Evolutionary conservation across 2,113 vertebrate species (phyloP).

Genomic region (Gobiocypris rarus): DNA sequence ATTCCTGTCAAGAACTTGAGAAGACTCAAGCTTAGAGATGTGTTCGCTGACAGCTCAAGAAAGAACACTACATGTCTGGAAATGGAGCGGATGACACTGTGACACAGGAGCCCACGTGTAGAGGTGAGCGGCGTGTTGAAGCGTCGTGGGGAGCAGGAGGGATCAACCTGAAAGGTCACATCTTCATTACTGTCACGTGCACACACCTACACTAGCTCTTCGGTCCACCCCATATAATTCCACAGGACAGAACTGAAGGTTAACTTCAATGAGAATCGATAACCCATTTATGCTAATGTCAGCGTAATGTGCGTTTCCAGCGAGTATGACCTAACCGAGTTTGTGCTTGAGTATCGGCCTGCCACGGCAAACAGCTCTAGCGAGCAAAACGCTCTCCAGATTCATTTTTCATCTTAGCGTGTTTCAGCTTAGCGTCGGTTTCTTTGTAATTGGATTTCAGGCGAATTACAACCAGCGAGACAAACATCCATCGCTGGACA

Average conservation of each 20-base stretch:
- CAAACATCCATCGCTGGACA: slow-evolving; percentile 21
- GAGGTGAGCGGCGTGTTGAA: neutral
- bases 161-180: slow-evolving; percentile 39
- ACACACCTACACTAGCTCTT: neutral
- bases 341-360: neutral
- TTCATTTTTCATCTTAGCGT: slow-evolving; percentile 32
- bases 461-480: slow-evolving; percentile 15
- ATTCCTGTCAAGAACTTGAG: slow-evolving; percentile 24
- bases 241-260: slow-evolving; percentile 41
- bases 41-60: slow-evolving; percentile 8
- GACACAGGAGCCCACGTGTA: neutral
- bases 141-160: neutral
- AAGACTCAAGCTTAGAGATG: neutral
- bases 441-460: slow-evolving; percentile 48
- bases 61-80: neutral
- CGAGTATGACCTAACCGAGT: slow-evolving; percentile 19
- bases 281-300: slow-evolving; percentile 54
- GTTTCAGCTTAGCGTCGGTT: slow-evolving; percentile 35
- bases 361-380: neutral
- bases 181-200: slow-evolving; percentile 32
- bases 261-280: slow-evolving; percentile 51
- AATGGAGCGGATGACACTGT: neutral
- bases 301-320: slow-evolving; percentile 41
- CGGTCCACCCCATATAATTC: slow-evolving; percentile 15
- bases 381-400: neutral